Evolutionary conservation across 2,888 invertebrate species (phyloP).

Genomic region (Drosophila prostipennis): DNA sequence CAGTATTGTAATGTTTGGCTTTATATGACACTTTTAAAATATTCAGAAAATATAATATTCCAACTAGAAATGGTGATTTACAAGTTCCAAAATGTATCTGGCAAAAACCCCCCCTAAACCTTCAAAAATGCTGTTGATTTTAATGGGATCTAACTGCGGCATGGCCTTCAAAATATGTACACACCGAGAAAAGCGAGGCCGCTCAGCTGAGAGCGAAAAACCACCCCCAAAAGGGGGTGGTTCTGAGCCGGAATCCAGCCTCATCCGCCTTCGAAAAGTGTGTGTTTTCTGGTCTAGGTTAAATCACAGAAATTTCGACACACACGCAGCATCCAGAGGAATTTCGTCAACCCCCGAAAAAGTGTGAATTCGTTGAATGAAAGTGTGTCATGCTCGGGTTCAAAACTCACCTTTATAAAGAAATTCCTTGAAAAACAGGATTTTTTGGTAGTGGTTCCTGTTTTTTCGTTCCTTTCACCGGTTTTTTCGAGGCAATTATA

Average conservation of each 20-base stretch:
- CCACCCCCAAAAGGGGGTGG: slow-evolving; percentile 43
- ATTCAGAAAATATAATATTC: not conserved
- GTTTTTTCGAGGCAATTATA: slow-evolving; percentile 1
- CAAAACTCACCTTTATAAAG: slow-evolving; percentile 49
- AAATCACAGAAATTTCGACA: slow-evolving; percentile 31
- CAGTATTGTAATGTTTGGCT: no score
- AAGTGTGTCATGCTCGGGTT: slow-evolving; percentile 49
- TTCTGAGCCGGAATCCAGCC: not conserved
- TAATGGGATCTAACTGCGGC: slow-evolving; percentile 9
- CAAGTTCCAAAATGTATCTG: not conserved
- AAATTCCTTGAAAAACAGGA: slow-evolving; percentile 35
- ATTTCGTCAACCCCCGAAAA: slow-evolving; percentile 36
- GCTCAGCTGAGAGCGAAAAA: slow-evolving; percentile 39
- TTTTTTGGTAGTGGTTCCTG: slow-evolving; percentile 16
- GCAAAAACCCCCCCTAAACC: not conserved
- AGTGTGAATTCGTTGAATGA: slow-evolving; percentile 25
- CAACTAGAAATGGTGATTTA: not conserved
- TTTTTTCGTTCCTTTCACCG: slow-evolving; percentile 21
- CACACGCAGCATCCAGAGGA: slow-evolving; percentile 25
- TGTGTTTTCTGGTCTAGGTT: slow-evolving; percentile 27
- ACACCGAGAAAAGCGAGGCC: slow-evolving; percentile 27
- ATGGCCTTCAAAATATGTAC: slow-evolving; percentile 40
- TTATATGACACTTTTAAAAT: no score
- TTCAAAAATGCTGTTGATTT: slow-evolving; percentile 4
- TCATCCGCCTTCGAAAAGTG: slow-evolving; percentile 8